Percentiles rank a stretch among this genome's conserved stretches.
These are phyloP conservation scores for Henicopernis longicauda DNA, from an alignment of 2,113 vertebrate genomes.

Conservation along the genomic window DNA sequence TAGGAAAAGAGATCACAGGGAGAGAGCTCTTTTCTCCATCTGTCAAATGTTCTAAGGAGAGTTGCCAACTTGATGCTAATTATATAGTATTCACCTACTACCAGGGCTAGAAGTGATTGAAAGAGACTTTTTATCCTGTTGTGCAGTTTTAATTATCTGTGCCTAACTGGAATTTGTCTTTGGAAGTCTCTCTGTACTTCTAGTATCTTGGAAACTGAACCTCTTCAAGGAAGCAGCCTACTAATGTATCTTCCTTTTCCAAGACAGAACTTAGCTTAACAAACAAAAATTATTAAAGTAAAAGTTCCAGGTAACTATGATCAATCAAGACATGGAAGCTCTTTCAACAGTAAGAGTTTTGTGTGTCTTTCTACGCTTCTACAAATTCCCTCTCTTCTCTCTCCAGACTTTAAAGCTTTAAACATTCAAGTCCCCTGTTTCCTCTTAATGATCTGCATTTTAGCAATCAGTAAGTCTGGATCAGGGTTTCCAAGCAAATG, in stretches of 20 bases:
- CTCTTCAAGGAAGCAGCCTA: background rate
- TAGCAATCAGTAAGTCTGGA: background rate
- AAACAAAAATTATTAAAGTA: background rate
- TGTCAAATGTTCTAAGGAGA: background rate
- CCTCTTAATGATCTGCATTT: background rate
- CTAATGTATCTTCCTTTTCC: background rate
- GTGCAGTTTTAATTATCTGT: conserved; percentile 5
- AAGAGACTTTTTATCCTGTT: background rate
- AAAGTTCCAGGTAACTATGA: background rate
- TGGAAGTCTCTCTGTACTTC: background rate
- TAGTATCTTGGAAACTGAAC: background rate
- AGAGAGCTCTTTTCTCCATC: background rate
- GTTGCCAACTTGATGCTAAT: conserved; percentile 9
- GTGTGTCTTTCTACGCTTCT: background rate
- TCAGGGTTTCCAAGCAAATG: background rate
- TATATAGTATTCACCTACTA: background rate
- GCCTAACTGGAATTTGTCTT: background rate
- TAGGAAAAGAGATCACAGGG: background rate
- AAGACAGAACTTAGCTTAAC: background rate
- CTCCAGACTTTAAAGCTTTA: background rate
- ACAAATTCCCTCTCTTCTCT: background rate
- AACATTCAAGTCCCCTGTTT: background rate
- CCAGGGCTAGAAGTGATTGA: conserved; percentile 3
- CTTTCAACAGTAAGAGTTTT: background rate
- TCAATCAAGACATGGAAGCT: background rate